A percentile compares a stretch with the other conserved stretches of the same genome.
phyloP scores from a whole-genome alignment of 1,140 invertebrate species.

The Micrasema minimum region DNA sequence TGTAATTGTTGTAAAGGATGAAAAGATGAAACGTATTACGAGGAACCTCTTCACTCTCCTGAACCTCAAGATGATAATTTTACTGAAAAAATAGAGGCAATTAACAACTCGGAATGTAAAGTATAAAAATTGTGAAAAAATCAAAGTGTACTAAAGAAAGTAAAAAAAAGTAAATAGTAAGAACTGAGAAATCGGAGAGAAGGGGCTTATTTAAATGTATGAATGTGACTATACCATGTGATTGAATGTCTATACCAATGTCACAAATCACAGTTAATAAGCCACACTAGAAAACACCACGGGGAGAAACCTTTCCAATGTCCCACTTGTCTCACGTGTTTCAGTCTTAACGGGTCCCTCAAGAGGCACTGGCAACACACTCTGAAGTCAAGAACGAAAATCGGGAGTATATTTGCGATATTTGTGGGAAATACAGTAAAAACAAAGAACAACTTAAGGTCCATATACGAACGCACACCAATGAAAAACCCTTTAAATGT shows the following conservation, averaged over 20 bases:
- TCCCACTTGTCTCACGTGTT: slow-evolving; percentile 42
- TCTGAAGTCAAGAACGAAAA: background rate
- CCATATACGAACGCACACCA: slow-evolving; percentile 43
- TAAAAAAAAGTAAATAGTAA: too few species aligned
- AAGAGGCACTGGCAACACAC: slow-evolving; percentile 16
- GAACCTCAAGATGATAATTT: background rate
- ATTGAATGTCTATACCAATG: too few species aligned
- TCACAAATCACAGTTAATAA: slow-evolving; percentile 19
- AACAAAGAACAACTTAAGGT: slow-evolving; percentile 21
- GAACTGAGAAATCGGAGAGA: too few species aligned
- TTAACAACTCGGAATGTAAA: too few species aligned
- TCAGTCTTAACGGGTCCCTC: slow-evolving; percentile 35
- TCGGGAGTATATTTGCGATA: slow-evolving; percentile 38
- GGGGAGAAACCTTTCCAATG: slow-evolving; percentile 48
- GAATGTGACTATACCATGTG: slow-evolving; percentile 32
- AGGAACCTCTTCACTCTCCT: background rate
- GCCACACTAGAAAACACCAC: slow-evolving; percentile 42
- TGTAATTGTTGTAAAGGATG: slow-evolving; percentile 10
- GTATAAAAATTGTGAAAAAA: too few species aligned
- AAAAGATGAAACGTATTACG: background rate
- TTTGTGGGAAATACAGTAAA: slow-evolving; percentile 36
- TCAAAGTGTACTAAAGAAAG: too few species aligned
- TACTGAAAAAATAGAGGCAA: too few species aligned
- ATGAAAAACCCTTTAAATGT: slow-evolving; percentile 45
- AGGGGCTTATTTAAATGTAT: slow-evolving; percentile 30